A percentile compares a stretch with the other conserved stretches of the same genome.
Evolutionary conservation across 2,113 vertebrate species (phyloP).

Genomic region (Pluvianellus socialis): DNA sequence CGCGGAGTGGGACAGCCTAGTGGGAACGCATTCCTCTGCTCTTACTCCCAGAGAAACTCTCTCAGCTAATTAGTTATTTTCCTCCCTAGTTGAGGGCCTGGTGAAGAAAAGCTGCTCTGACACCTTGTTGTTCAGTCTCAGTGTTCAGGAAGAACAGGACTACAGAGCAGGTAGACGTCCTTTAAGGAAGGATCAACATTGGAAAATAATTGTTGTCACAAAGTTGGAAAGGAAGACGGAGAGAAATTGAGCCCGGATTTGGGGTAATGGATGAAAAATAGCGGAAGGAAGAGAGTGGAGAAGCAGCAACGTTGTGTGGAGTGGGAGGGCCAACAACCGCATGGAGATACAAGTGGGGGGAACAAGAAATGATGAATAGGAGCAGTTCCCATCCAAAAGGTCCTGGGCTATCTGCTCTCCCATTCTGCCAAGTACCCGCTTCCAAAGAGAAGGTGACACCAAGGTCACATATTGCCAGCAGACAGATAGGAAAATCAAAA

Average conservation of each 20-base stretch:
- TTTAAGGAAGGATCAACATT: not conserved
- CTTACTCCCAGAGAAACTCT: not conserved
- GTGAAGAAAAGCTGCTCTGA: not conserved
- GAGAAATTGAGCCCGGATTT: not conserved
- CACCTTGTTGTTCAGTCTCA: not conserved
- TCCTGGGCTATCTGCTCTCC: not conserved
- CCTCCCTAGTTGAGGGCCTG: not conserved
- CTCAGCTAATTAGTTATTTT: not conserved
- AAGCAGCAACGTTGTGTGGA: fast-evolving
- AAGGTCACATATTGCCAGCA: not conserved
- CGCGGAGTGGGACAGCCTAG: fast-evolving
- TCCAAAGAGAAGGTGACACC: not conserved
- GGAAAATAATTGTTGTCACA: not conserved
- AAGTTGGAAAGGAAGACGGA: not conserved
- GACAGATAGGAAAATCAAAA: not conserved
- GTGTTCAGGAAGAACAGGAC: not conserved
- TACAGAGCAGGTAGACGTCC: not conserved
- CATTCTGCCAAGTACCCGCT: not conserved
- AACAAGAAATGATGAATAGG: not conserved
- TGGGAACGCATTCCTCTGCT: not conserved
- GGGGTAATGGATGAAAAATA: not conserved
- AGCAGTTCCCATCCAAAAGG: not conserved
- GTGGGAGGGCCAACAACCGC: not conserved
- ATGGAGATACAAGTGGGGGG: not conserved
- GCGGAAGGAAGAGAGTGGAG: not conserved